Evolutionary conservation across 2,113 vertebrate species (phyloP).

Genomic region (Hyperopisus bebe): DNA sequence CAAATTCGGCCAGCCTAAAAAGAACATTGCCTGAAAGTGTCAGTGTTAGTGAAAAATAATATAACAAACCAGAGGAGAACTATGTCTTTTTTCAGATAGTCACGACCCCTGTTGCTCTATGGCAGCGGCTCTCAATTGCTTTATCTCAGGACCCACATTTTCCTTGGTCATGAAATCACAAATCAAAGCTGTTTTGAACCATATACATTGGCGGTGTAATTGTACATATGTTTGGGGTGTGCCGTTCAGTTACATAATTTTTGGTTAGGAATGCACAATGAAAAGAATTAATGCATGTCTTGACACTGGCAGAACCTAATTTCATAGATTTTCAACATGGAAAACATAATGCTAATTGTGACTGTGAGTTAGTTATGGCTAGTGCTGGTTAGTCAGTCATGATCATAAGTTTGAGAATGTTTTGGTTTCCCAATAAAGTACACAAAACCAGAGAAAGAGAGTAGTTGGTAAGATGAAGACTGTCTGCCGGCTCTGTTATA

Average conservation of each 20-base stretch:
- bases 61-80: not conserved
- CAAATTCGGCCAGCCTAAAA: not conserved
- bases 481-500: not conserved
- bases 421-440: not conserved
- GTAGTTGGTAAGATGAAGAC: not conserved
- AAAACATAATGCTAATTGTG: not conserved
- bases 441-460: not conserved
- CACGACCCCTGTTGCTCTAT: not conserved
- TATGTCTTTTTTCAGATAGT: not conserved
- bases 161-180: not conserved
- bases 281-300: not conserved
- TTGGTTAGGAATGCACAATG: not conserved
- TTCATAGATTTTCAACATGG: not conserved
- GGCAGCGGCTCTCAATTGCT: not conserved
- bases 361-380: not conserved
- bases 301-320: not conserved
- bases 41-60: not conserved
- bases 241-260: not conserved
- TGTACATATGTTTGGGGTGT: not conserved
- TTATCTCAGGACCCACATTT: not conserved
- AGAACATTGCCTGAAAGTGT: not conserved
- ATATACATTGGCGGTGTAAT: not conserved
- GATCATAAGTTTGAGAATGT: not conserved
- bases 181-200: not conserved
- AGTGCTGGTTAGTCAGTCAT: not conserved